Conservation (phyloP, 1,140 invertebrate species). For the Apocrypta bakeri region DNA sequence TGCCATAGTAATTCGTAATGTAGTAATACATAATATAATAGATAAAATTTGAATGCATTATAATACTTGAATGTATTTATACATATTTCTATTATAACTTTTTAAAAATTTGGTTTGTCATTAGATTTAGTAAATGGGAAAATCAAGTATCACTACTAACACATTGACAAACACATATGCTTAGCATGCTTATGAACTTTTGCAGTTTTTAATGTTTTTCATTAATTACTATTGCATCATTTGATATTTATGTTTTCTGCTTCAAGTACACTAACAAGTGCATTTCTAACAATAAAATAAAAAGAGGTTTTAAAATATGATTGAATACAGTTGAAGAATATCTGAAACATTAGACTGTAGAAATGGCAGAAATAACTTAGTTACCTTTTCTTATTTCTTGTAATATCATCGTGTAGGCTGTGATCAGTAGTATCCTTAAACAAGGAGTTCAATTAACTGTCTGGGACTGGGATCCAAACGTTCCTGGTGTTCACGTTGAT, state of each 20-base stretch:
- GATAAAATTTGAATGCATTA: no score
- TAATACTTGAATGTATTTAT: no score
- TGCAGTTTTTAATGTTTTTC: neutral
- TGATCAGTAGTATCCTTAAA: conserved; percentile 81
- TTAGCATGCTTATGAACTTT: conserved; percentile 43
- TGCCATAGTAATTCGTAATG: no score
- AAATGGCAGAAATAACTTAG: neutral
- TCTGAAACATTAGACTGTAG: no score
- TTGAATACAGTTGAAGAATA: neutral
- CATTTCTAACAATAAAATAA: neutral
- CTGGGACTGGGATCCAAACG: conserved; percentile 90
- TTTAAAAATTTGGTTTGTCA: no score
- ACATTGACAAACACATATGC: conserved; percentile 25
- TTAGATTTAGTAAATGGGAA: no score
- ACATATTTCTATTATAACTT: no score
- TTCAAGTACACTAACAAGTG: no score
- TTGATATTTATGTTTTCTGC: neutral
- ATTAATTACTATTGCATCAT: conserved; percentile 10
- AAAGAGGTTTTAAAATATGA: conserved; percentile 8
- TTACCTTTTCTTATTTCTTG: conserved; percentile 13
- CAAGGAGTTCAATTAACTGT: conserved; percentile 83
- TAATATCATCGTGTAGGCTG: conserved; percentile 73
- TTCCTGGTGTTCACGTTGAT: conserved; percentile 86
- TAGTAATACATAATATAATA: no score
- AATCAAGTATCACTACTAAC: conserved; percentile 1